Conservation (phyloP, 53 echinoderm and acorn worm species). For the Luidia sarsii region DNA sequence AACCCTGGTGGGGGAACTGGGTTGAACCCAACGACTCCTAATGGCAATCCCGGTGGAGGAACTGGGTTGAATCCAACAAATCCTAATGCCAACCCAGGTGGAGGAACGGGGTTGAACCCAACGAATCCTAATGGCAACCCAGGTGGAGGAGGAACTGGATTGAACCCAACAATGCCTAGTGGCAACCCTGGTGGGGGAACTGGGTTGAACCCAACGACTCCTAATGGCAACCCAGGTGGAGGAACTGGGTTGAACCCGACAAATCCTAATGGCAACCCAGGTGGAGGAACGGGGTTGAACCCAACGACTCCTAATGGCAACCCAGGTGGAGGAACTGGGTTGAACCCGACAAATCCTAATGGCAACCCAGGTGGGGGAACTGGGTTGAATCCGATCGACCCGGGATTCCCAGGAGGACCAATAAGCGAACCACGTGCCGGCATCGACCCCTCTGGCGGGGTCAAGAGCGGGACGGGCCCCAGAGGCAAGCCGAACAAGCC, state of each 20-base stretch:
- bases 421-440: too few species aligned
- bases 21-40: background rate
- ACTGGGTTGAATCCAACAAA: background rate
- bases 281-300: background rate
- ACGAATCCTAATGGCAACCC: background rate
- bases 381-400: background rate
- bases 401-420: too few species aligned
- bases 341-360: too few species aligned
- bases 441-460: too few species aligned
- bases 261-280: background rate
- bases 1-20: slow-evolving; percentile 2
- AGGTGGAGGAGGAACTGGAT: background rate
- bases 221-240: background rate
- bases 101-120: background rate
- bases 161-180: background rate
- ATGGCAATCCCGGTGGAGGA: background rate
- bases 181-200: background rate
- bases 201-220: background rate
- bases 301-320: background rate
- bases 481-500: background rate
- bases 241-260: too few species aligned
- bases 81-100: slow-evolving; percentile 1
- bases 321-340: background rate
- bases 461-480: background rate
- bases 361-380: slow-evolving; percentile 3